Evolutionary conservation across 2,113 vertebrate genomes (phyloP).

Genomic region (Oryzias curvinotus): DNA sequence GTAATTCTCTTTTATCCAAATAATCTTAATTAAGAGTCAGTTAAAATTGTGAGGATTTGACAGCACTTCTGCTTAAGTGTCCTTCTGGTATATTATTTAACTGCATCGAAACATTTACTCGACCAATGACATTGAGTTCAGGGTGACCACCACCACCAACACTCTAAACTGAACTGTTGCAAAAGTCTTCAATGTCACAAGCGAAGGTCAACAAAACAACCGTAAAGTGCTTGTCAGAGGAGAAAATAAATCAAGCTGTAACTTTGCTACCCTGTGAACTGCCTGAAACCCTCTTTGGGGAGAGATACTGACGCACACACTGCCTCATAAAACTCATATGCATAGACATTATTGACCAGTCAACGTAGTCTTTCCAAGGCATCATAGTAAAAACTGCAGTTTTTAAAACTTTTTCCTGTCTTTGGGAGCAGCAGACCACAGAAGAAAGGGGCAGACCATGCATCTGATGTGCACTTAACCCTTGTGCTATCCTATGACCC

Average conservation of each 20-base stretch:
- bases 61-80: no score
- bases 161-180: constrained; percentile 8
- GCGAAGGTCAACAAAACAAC: constrained; percentile 86
- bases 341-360: constrained; percentile 99
- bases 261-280: constrained; percentile 85
- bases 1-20: no score
- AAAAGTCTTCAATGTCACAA: constrained; percentile 83
- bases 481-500: no score
- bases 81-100: no score
- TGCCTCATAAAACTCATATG: constrained; percentile 98
- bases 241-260: constrained; percentile 91
- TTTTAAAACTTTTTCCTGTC: constrained; percentile 13
- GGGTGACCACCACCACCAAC: neutral
- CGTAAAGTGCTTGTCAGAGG: constrained; percentile 81
- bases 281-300: constrained; percentile 84
- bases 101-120: no score
- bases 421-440: constrained; percentile 16
- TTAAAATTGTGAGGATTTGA: no score
- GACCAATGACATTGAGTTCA: no score
- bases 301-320: constrained; percentile 77
- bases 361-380: constrained; percentile 86
- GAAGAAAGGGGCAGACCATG: no score
- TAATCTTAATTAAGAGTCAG: no score
- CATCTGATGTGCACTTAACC: no score
- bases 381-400: constrained; percentile 89